These are phyloP conservation scores for Mormoops blainvillei DNA, from an alignment of 2,113 vertebrate genomes.

Conservation along the genomic window DNA sequence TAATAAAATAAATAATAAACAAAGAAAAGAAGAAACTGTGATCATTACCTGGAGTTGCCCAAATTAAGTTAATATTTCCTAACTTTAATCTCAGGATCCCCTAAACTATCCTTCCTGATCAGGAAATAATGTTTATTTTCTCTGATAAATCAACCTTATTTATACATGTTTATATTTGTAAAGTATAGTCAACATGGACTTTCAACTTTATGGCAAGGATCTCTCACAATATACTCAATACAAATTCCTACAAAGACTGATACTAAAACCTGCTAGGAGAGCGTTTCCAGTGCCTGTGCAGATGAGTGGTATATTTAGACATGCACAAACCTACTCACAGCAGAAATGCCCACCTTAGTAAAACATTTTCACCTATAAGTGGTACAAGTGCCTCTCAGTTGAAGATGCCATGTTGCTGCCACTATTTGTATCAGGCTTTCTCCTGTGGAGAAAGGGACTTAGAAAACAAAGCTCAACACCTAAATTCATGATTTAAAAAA, in stretches of 20 bases:
- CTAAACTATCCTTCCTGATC: not conserved
- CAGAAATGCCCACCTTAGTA: not conserved
- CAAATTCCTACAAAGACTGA: not conserved
- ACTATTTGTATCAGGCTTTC: not conserved
- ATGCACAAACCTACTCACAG: not conserved
- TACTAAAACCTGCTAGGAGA: not conserved
- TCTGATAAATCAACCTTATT: not conserved
- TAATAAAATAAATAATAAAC: too few species aligned
- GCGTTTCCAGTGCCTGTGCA: not conserved
- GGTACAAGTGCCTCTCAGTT: slow-evolving; percentile 32
- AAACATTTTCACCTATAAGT: not conserved
- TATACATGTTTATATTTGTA: not conserved
- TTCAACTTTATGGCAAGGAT: not conserved
- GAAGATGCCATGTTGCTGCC: slow-evolving; percentile 35
- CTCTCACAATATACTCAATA: not conserved
- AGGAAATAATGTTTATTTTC: not conserved
- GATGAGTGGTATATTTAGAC: slow-evolving; percentile 55
- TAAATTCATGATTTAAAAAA: too few species aligned
- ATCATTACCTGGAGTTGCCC: not conserved
- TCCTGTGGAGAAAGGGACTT: slow-evolving; percentile 27
- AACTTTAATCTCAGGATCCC: not conserved
- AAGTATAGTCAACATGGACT: not conserved
- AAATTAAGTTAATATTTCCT: not conserved
- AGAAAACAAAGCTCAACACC: slow-evolving; percentile 51
- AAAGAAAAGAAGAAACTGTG: too few species aligned